phyloP scores from a whole-genome alignment of 2,888 invertebrate genomes.

The Stenchaetothrips biformis region DNA sequence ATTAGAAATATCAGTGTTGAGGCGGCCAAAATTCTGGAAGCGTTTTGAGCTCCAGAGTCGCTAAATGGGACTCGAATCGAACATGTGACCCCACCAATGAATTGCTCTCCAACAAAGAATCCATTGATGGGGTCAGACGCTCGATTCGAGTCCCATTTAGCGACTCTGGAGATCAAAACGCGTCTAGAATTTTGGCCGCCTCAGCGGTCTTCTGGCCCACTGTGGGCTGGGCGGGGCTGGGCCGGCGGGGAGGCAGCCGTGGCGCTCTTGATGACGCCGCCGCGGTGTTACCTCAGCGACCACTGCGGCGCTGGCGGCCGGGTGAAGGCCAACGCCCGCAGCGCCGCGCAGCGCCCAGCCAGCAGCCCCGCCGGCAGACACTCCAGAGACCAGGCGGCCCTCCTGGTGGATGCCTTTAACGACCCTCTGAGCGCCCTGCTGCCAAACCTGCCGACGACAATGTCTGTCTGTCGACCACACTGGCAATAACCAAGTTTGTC shows the following conservation, averaged over 20 bases:
- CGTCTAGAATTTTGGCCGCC: too few species aligned
- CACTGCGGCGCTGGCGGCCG: not conserved
- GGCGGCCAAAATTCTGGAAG: too few species aligned
- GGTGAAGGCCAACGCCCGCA: not conserved
- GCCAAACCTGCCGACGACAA: not conserved
- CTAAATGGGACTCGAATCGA: not conserved
- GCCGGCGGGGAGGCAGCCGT: not conserved
- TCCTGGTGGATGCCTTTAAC: not conserved
- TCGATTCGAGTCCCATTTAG: too few species aligned
- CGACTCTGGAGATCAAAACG: too few species aligned
- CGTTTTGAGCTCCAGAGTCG: too few species aligned
- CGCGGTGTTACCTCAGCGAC: slow-evolving; percentile 14
- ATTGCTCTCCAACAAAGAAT: too few species aligned
- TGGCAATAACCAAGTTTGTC: too few species aligned
- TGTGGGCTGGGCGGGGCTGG: not conserved
- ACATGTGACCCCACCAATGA: too few species aligned
- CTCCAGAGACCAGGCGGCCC: not conserved
- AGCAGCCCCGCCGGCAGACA: not conserved
- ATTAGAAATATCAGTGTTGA: too few species aligned
- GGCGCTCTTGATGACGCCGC: not conserved
- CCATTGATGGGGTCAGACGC: too few species aligned
- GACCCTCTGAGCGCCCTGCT: not conserved
- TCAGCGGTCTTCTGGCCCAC: not conserved
- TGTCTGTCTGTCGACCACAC: too few species aligned
- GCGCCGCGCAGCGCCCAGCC: not conserved